Evolutionary conservation across 2,113 vertebrate species (phyloP), one percentile per base, ranked within the genome.

Genomic region (Macroglossus sobrinus): DNA sequence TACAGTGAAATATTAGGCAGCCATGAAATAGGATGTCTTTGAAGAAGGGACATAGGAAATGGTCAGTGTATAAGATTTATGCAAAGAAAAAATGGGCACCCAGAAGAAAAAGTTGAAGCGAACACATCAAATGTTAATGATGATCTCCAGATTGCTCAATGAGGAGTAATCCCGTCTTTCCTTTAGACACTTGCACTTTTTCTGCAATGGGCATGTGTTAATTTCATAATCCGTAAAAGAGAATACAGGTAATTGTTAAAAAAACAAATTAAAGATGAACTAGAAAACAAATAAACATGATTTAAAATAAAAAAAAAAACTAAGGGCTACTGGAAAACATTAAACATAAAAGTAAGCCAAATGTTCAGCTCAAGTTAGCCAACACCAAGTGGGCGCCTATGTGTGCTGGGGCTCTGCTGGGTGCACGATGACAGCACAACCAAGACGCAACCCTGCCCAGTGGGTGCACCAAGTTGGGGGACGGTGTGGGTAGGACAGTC

Each of bases 401-500:
- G n/a, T 21, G 33, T 47, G 28, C 33, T 7, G 3, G 30, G 57
- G 61, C 35, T 61, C 28, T n/a, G 21, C 24, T 2, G 68, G 74
- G 26, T 16, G 7, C 0, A 0, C 21, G 40, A 13, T 47, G 45
- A n/a, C 3, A 33, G 72, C 61, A 33, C 0, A 1, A 30, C 21
- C 47, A 38, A 72, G 40, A 26, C 16, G 1, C 38, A 59, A 38
- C 78, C 38, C 8, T 35, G 47, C 50, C 40, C 35, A 75, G 30
- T 0, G 0, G 81, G 24, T 2, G 14, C 30, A 8, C 33, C 4
- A 0, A 3, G 76, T 6, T 38, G 40, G 0, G 35, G 43, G 38
- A 2, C 10, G 45, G 45, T 7, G 45, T 8, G 28, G 10, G 47
- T 0, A 24, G 64, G 30, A 21, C 24, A 1, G 38, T n/a, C 71